Conservation (phyloP, 2,888 invertebrate genomes). For the Choreutis nemorana region DNA sequence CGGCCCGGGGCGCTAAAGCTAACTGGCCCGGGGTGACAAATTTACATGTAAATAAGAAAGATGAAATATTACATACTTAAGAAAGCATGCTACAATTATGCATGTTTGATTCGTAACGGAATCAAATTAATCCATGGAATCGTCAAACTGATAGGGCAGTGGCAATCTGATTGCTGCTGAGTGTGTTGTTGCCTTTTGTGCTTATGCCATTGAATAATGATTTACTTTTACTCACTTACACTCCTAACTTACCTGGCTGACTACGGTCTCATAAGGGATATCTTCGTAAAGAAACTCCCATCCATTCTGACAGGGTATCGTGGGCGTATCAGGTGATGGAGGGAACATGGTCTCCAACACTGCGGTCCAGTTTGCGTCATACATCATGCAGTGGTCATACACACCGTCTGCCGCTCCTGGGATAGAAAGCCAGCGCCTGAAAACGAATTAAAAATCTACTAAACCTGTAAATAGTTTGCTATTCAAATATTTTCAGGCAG, state of each 20-base stretch:
- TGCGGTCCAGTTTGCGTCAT: conserved; percentile 28
- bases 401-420: conserved; percentile 20
- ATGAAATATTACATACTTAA: background rate
- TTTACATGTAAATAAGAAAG: too few species aligned
- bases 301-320: conserved; percentile 22
- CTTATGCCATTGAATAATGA: background rate
- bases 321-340: conserved; percentile 19
- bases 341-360: conserved; percentile 23
- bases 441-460: conserved; percentile 3
- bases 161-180: background rate
- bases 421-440: conserved; percentile 29
- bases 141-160: background rate
- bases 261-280: conserved; percentile 31
- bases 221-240: background rate
- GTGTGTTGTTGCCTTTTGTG: background rate
- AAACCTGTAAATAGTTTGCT: background rate
- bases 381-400: conserved; percentile 27
- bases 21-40: too few species aligned
- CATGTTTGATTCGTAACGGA: background rate
- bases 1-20: too few species aligned
- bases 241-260: conserved; percentile 22
- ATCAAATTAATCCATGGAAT: too few species aligned
- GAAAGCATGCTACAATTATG: background rate
- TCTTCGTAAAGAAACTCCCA: conserved; percentile 33
- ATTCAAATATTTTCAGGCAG: background rate